Percentiles rank a stretch among this genome's conserved stretches.
Evolutionary conservation across 2,888 invertebrate genomes (phyloP).

Genomic region (Euzophera pinguis): DNA sequence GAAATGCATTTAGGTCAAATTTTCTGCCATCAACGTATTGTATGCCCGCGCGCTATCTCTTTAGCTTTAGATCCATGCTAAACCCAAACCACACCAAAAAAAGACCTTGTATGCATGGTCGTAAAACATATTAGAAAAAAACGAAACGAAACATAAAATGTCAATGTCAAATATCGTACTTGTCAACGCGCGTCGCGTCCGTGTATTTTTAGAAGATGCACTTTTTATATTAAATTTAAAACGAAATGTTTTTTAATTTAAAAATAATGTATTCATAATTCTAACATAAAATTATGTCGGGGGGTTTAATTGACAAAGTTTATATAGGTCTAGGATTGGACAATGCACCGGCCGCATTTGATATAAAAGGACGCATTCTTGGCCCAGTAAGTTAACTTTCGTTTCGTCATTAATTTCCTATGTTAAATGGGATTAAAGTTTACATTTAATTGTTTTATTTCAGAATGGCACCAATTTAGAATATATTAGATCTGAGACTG

Average conservation of each 20-base stretch:
- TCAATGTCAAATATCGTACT: too few species aligned
- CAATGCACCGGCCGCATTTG: conserved; percentile 87
- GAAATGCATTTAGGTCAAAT: too few species aligned
- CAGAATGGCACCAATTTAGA: conserved; percentile 85
- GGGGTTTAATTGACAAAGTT: conserved; percentile 83
- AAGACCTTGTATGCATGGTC: too few species aligned
- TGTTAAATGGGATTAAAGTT: neutral
- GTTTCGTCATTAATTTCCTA: neutral
- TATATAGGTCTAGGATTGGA: conserved; percentile 88
- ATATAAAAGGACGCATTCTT: conserved; percentile 86
- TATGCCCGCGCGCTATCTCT: too few species aligned
- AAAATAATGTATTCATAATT: conserved; percentile 21
- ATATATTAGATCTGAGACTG: conserved; percentile 89
- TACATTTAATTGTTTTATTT: neutral
- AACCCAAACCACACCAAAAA: too few species aligned
- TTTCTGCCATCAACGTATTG: too few species aligned
- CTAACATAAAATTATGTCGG: conserved; percentile 56
- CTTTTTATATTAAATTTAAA: conserved; percentile 31
- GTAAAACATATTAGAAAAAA: too few species aligned
- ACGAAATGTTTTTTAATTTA: neutral
- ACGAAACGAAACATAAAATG: too few species aligned
- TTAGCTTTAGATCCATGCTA: too few species aligned
- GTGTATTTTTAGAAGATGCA: conserved; percentile 42
- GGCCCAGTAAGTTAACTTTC: conserved; percentile 73
- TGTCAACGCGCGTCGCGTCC: neutral